Percentiles rank a stretch among this genome's conserved stretches.
phyloP scores from a whole-genome alignment of 2,888 invertebrate genomes.

The Drosophila demipolita region DNA sequence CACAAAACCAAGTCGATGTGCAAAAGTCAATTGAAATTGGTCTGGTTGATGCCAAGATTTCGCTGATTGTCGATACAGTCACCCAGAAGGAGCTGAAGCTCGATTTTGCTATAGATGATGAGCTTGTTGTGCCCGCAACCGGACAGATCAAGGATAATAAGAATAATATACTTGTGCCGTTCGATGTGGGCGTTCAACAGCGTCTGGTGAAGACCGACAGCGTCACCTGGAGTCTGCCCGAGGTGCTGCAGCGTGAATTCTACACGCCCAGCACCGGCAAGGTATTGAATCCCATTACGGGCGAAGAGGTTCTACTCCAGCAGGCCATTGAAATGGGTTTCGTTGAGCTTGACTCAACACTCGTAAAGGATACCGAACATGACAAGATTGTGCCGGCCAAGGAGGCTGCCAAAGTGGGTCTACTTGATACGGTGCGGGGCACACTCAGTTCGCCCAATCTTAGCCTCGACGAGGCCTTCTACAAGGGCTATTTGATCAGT shows the following conservation, averaged over 20 bases:
- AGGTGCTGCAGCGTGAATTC: slow-evolving; percentile 91
- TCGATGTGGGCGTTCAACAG: slow-evolving; percentile 89
- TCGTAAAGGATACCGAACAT: slow-evolving; percentile 90
- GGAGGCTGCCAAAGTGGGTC: slow-evolving; percentile 89
- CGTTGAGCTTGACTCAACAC: slow-evolving; percentile 89
- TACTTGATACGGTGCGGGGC: slow-evolving; percentile 90
- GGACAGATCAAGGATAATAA: slow-evolving; percentile 91
- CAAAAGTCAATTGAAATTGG: slow-evolving; percentile 92
- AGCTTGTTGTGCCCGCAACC: slow-evolving; percentile 89
- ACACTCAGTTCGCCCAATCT: slow-evolving; percentile 89
- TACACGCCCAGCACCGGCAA: slow-evolving; percentile 90
- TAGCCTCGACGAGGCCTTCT: slow-evolving; percentile 91
- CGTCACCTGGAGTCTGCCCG: slow-evolving; percentile 90
- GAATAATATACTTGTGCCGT: slow-evolving; percentile 89
- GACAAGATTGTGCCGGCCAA: slow-evolving; percentile 89
- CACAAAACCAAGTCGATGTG: slow-evolving; percentile 90
- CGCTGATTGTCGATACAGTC: slow-evolving; percentile 91
- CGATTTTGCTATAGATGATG: slow-evolving; percentile 90
- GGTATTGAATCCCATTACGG: slow-evolving; percentile 91
- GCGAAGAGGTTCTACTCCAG: slow-evolving; percentile 90
- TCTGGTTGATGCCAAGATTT: slow-evolving; percentile 92
- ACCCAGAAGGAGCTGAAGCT: slow-evolving; percentile 90
- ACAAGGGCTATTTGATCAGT: slow-evolving; percentile 92
- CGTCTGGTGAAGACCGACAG: slow-evolving; percentile 90
- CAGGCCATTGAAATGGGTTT: slow-evolving; percentile 91